Evolutionary conservation across 1,140 invertebrate species (phyloP).

Genomic region (Solenopsis invicta): DNA sequence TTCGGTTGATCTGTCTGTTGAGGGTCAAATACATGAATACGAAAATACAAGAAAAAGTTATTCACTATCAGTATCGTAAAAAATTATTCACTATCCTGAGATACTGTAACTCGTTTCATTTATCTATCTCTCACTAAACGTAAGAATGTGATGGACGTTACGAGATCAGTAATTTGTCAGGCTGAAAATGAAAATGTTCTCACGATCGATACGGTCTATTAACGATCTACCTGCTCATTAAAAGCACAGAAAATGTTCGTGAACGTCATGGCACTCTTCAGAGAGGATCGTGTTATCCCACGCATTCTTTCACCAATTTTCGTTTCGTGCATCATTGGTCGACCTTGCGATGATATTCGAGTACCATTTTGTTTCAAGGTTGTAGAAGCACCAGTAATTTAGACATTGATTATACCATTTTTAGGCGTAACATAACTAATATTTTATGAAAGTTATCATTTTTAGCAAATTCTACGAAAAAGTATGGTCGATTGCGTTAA

Average conservation of each 20-base stretch:
- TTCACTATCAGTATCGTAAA: too few species aligned
- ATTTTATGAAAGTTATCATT: not conserved
- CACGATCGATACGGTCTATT: conserved; percentile 60
- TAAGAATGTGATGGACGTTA: conserved; percentile 26
- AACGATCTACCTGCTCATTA: conserved; percentile 58
- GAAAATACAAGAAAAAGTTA: not conserved
- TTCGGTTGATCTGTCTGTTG: too few species aligned
- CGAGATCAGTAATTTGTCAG: conserved; percentile 34
- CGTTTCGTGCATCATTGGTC: conserved; percentile 32
- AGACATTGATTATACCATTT: not conserved
- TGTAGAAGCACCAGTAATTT: conserved; percentile 17
- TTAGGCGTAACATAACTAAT: not conserved
- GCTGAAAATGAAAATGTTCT: conserved; percentile 49
- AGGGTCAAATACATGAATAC: not conserved
- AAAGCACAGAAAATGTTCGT: conserved; percentile 52
- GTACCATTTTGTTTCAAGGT: conserved; percentile 31
- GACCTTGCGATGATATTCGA: conserved; percentile 15
- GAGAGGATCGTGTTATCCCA: conserved; percentile 44
- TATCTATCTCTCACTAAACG: conserved; percentile 13
- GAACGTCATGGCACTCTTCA: conserved; percentile 20
- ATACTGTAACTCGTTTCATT: not conserved
- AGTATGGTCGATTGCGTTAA: not conserved
- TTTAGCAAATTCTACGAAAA: not conserved
- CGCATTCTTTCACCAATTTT: conserved; percentile 59
- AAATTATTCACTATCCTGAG: not conserved